Evolutionary conservation across 2,888 invertebrate species (phyloP).

Genomic region (Pilophorus perplexus): DNA sequence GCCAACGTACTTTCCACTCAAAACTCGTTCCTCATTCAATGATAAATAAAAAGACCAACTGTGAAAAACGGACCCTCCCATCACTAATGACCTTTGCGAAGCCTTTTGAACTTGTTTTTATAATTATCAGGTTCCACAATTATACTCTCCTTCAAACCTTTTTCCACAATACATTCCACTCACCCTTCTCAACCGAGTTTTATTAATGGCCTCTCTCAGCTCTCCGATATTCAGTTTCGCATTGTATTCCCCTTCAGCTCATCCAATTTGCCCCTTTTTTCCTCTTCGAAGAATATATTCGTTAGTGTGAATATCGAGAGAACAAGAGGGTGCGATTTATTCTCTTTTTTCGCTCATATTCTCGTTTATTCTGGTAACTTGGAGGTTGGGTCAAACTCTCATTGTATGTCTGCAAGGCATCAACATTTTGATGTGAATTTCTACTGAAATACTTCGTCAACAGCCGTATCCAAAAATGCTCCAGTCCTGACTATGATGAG

Average conservation of each 20-base stretch:
- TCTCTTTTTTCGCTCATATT: neutral
- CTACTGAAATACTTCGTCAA: no score
- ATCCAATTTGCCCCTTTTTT: constrained; percentile 33
- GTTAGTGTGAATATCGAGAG: constrained; percentile 11
- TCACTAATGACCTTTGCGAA: neutral
- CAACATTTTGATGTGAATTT: no score
- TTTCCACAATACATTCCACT: neutral
- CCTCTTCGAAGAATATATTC: constrained; percentile 20
- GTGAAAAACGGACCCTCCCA: no score
- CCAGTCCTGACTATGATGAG: no score
- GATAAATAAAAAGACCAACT: no score
- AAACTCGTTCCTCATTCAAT: no score
- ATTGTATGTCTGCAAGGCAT: no score
- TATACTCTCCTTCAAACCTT: constrained; percentile 20
- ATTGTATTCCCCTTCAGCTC: constrained; percentile 24
- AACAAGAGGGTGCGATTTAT: no score
- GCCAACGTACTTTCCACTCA: no score
- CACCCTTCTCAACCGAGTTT: neutral
- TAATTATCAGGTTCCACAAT: constrained; percentile 16
- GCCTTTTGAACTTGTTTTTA: constrained; percentile 12
- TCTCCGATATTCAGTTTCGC: constrained; percentile 33
- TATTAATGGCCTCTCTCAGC: constrained; percentile 17
- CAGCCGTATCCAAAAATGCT: no score
- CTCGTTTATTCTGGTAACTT: neutral
- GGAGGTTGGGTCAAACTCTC: no score